Percentiles rank a stretch among this genome's conserved stretches.
These are phyloP conservation scores for Amiota minor DNA, from an alignment of 2,888 invertebrate species.

Conservation along the genomic window DNA sequence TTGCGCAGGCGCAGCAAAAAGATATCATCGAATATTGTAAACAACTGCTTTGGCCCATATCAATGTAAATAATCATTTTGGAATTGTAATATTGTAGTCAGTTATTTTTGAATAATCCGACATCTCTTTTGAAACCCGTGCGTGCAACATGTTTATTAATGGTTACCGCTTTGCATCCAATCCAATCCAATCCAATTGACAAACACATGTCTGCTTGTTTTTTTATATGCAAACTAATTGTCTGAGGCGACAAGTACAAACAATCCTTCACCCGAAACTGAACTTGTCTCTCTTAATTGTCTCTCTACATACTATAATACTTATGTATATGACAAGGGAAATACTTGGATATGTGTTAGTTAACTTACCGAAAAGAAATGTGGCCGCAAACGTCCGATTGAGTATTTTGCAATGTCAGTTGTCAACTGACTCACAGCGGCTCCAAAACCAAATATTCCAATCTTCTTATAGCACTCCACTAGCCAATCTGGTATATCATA, in stretches of 20 bases:
- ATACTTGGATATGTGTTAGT: too few relatives aligned
- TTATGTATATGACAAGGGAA: too few relatives aligned
- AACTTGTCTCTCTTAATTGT: not conserved
- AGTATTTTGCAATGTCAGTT: slow-evolving; percentile 94
- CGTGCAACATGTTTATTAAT: slow-evolving; percentile 10
- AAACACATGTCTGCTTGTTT: not conserved
- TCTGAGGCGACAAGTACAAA: not conserved
- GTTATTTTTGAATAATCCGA: too few relatives aligned
- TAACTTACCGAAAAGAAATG: slow-evolving; percentile 87
- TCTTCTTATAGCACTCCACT: slow-evolving; percentile 81
- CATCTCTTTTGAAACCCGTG: not conserved
- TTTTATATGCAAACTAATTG: slow-evolving; percentile 12
- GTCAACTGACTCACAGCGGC: slow-evolving; percentile 87
- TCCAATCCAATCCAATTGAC: not conserved
- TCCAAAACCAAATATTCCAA: slow-evolving; percentile 90
- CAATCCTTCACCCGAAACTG: too few relatives aligned
- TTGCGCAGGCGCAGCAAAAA: slow-evolving; percentile 15
- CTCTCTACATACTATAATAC: not conserved
- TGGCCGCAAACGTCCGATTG: slow-evolving; percentile 92
- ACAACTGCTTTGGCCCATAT: not conserved
- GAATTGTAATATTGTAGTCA: not conserved
- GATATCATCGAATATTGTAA: slow-evolving; percentile 7
- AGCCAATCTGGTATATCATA: slow-evolving; percentile 80
- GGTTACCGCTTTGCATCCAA: not conserved
- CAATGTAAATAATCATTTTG: slow-evolving; percentile 3